Conservation (phyloP, 2,113 vertebrate species). For the Anoura caudifer region DNA sequence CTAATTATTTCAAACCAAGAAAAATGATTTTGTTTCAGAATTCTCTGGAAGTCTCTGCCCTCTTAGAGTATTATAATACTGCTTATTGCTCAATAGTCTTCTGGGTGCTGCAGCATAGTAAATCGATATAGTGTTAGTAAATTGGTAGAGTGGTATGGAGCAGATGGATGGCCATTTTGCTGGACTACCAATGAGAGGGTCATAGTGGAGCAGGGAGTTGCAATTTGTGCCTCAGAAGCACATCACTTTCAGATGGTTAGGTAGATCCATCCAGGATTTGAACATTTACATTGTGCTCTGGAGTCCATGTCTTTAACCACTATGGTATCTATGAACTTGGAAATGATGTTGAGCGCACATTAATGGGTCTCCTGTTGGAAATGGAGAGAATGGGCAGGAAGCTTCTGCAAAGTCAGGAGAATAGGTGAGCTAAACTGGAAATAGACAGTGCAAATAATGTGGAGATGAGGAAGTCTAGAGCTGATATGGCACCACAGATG, state of each 20-base stretch:
- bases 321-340: neutral
- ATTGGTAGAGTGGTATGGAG: neutral
- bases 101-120: neutral
- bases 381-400: neutral
- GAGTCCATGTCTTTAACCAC: neutral
- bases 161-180: neutral
- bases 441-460: neutral
- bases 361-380: neutral
- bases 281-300: neutral
- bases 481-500: neutral
- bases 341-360: neutral
- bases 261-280: neutral
- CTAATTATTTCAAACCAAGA: neutral
- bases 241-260: neutral
- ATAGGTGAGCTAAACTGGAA: neutral
- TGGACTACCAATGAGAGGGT: neutral
- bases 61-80: neutral
- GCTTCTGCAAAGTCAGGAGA: neutral
- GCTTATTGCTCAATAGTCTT: neutral
- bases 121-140: too few relatives aligned
- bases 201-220: neutral
- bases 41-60: neutral
- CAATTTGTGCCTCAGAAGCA: neutral
- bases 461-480: neutral
- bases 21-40: neutral